Evolutionary conservation across 1,140 invertebrate genomes (phyloP).

Genomic region (Antheraea mylitta): DNA sequence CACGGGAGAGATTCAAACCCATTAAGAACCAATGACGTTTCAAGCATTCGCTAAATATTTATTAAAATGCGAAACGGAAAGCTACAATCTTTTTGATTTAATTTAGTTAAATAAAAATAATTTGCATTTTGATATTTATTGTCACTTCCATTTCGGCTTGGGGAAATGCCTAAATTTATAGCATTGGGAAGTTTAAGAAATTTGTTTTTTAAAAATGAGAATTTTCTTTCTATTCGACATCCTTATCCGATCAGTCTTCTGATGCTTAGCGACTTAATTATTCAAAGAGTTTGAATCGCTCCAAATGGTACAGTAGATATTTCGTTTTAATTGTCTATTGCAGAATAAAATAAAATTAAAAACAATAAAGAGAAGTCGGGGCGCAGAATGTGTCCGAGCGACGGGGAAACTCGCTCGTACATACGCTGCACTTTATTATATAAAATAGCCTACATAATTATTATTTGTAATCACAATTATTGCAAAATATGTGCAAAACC

Average conservation of each 20-base stretch:
- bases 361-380: conserved; percentile 12
- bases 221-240: not conserved
- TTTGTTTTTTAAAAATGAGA: not conserved
- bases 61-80: not conserved
- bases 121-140: conserved; percentile 11
- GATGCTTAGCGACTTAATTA: conserved; percentile 15
- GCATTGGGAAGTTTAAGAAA: not conserved
- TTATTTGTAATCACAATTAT: conserved; percentile 69
- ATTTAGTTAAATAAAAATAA: not conserved
- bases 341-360: conserved; percentile 2
- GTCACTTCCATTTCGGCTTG: conserved; percentile 11
- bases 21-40: not conserved
- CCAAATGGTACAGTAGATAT: conserved; percentile 1
- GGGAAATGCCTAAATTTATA: conserved; percentile 8
- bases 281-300: conserved; percentile 9
- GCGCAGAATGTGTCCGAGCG: conserved; percentile 46
- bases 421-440: conserved; percentile 41
- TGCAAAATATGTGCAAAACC: conserved; percentile 77
- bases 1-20: conserved; percentile 11
- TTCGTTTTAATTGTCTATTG: not conserved
- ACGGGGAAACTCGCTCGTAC: conserved; percentile 54
- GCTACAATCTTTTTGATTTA: not conserved
- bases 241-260: conserved; percentile 32
- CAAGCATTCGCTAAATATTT: not conserved
- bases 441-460: conserved; percentile 69